Evolutionary conservation across 92 coral and sea anemone genomes (phyloP), one percentile per base, ranked within the genome.

Genomic region (Epizoanthus ramosus): DNA sequence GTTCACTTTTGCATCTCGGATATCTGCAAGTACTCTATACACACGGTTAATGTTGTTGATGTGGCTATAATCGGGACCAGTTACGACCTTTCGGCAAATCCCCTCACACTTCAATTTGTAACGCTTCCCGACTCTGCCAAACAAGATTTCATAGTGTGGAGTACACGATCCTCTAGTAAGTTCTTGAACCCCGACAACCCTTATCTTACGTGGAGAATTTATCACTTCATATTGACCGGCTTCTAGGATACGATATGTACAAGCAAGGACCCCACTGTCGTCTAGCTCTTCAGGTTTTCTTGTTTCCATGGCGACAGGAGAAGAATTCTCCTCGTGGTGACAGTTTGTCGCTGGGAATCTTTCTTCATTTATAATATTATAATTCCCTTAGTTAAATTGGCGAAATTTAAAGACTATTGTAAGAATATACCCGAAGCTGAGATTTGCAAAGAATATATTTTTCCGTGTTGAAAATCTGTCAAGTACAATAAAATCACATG

Each of bases 31-130:
- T 8, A 53, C 15, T 53, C 22, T 13, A 74, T 14, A 39, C 13
- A 73, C 89, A 23, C 92, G 85, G 35, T 81, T 85, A 33, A 89
- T 85, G 65, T 80, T 85, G 43, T 80, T 57, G 56, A 89, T 47
- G 63, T 89, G 85, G 33, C 89, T 85, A 56, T 50, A 52, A 68
- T 85, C 92, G 8, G 85, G 77, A 39, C 92, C 89, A 16, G 75
- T 63, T 6, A 89, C 33, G 53, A 23, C 79, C 15, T 5, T 0
- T 57, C 37, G 33, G 22, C 33, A 0, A 53, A 74, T 53, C 24
- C 79, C 79, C 16, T 22, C 19, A 74, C 79, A 74, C 13, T 14
- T 2, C 9, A 74, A 22, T 18, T 21, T 23, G 54, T 53, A 53
- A 24, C 57, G 64, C 23, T 15, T 74, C 33, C 64, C 57, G 17